phyloP scores from a whole-genome alignment of 2,797 vertebrate genomes.

The Anisognathus igniventris region DNA sequence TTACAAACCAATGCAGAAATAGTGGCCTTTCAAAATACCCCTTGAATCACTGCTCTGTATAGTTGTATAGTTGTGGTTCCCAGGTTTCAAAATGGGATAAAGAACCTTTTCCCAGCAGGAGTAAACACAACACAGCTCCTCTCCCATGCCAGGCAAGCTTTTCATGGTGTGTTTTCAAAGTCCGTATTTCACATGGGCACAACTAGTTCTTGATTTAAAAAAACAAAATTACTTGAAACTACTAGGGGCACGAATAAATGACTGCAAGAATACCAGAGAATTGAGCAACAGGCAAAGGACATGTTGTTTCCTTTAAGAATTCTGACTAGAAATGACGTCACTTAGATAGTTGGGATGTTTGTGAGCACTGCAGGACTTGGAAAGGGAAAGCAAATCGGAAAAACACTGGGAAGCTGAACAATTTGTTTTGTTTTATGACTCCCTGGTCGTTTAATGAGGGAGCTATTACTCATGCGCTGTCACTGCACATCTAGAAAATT shows the following conservation, averaged over 20 bases:
- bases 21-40: not conserved
- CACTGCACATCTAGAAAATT: constrained; percentile 42
- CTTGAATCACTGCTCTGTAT: not conserved
- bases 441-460: constrained; percentile 34
- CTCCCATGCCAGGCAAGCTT: not conserved
- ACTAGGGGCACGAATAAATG: not conserved
- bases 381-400: constrained; percentile 27
- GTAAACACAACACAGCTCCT: not conserved
- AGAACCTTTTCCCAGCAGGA: not conserved
- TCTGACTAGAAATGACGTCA: constrained; percentile 44
- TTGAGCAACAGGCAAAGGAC: constrained; percentile 61
- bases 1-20: not conserved
- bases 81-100: not conserved
- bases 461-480: constrained; percentile 20
- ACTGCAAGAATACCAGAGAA: not conserved
- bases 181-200: not conserved
- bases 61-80: not conserved
- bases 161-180: not conserved
- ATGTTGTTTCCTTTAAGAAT: constrained; percentile 56
- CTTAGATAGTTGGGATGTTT: constrained; percentile 59
- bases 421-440: constrained; percentile 68
- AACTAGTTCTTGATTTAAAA: not conserved
- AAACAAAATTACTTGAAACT: not conserved
- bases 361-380: constrained; percentile 26
- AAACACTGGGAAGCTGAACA: constrained; percentile 59